phyloP scores from a whole-genome alignment of 2,113 vertebrate species.

The Heterocephalus glaber region DNA sequence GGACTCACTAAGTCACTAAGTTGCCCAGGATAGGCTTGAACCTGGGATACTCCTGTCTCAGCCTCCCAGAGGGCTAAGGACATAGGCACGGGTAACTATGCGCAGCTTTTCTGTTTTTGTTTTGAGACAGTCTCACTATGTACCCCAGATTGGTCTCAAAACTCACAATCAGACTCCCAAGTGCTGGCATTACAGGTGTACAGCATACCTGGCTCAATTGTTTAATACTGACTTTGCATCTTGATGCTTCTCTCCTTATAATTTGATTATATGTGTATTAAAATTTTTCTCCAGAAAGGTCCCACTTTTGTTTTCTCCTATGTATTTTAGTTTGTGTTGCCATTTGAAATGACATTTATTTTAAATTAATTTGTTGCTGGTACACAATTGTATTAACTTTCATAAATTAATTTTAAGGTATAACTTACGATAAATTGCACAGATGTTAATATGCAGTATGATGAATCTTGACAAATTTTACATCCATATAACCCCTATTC shows the following conservation, averaged over 20 bases:
- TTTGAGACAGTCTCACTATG: not conserved
- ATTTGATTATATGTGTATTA: not conserved
- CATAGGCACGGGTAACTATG: not conserved
- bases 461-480: constrained; percentile 8
- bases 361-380: not conserved
- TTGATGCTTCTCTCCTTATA: not conserved
- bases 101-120: not conserved
- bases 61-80: not conserved
- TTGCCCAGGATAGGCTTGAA: not conserved
- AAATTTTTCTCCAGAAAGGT: constrained; percentile 18
- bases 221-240: not conserved
- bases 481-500: not conserved
- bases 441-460: constrained; percentile 21
- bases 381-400: not conserved
- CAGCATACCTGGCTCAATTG: not conserved
- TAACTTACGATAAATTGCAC: not conserved
- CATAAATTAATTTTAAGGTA: not conserved
- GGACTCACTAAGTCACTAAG: not conserved
- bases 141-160: not conserved
- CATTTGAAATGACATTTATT: constrained; percentile 16
- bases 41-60: not conserved
- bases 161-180: not conserved
- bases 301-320: not conserved
- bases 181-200: not conserved
- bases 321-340: constrained; percentile 17